phyloP scores from a whole-genome alignment of 2,113 vertebrate species.

The Hiodon alosoides region DNA sequence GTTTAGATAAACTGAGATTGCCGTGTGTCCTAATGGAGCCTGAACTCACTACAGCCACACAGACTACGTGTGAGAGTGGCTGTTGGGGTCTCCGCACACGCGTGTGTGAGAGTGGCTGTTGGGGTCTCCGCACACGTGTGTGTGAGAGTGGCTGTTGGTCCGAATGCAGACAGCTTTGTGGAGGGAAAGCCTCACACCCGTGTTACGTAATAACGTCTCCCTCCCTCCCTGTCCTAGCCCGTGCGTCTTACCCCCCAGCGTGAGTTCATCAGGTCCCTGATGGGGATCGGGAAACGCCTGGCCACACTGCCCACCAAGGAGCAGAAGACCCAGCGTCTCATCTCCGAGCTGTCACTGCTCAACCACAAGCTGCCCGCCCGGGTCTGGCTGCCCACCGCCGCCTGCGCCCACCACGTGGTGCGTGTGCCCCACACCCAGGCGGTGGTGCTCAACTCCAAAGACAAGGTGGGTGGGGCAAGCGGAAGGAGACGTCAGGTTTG shows the following conservation, averaged over 20 bases:
- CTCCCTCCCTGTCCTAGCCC: constrained; percentile 58
- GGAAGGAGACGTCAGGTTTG: not conserved
- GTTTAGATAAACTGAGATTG: not conserved
- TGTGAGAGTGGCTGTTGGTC: not conserved
- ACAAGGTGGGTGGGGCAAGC: constrained; percentile 68
- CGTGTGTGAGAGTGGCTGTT: not conserved
- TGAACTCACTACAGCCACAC: too few relatives aligned
- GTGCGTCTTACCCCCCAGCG: constrained; percentile 83
- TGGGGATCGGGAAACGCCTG: constrained; percentile 87
- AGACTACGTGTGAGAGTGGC: not conserved
- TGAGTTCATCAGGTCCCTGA: constrained; percentile 90
- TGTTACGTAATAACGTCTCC: not conserved
- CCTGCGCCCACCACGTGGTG: constrained; percentile 87
- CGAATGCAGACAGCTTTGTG: not conserved
- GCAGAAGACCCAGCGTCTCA: constrained; percentile 87
- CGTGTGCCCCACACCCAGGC: constrained; percentile 88
- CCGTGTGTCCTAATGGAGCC: not conserved
- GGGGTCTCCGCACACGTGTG: not conserved
- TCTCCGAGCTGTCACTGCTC: constrained; percentile 88
- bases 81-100: not conserved
- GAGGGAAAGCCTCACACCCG: too few relatives aligned
- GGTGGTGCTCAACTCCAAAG: constrained; percentile 91
- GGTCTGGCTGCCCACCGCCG: constrained; percentile 85
- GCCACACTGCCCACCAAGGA: constrained; percentile 93
- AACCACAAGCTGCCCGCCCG: constrained; percentile 90